Evolutionary conservation across 2,113 vertebrate species (phyloP), one percentile per base, ranked within the genome.

Genomic region (Camelus dromedarius): DNA sequence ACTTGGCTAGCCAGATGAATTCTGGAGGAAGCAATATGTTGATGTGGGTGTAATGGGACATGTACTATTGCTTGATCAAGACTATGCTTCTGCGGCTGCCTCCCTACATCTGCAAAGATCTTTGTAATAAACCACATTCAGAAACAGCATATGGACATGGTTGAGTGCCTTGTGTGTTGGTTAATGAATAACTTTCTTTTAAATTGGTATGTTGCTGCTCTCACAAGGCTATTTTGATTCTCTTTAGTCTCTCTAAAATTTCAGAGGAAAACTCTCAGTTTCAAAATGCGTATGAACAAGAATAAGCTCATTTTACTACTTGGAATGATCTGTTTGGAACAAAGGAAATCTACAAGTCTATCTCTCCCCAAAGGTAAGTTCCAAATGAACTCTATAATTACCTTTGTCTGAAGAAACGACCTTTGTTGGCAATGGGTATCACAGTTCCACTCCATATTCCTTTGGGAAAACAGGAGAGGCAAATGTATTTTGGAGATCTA

Each of bases 131-230:
- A 95, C n/a, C 96, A 96, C 93, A 98, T 97, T 76, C 92, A 96
- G 85, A 91, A 95, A 96, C 54, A 26, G 95, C 80, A 48, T 28
- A 50, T 60, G 75, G 86, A 66, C 88, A 79, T 83, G 80, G 93
- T 96, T 98, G 76, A 96, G 75, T 95, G 91, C 38, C 81, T 96
- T 96, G 69, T 69, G 80, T 69, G 56, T 96, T 92, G 84, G 97
- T 99, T 99, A 99, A 99, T 98, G 93, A 98, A 86, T 98, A 98
- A 99, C 96, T 93, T 95, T 93, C n/a, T 66, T 94, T 97, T 97
- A 96, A 96, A 91, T 92, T 95, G 95, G 70, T 18, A 79, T 93
- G n/a, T 83, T 91, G 50, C 76, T 97, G n/a, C 52, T 97, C 67
- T 97, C 60, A 70, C 69, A 67, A 75, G 12, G 35, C 14, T 70